A percentile compares a stretch with the other conserved stretches of the same genome.
Conservation (phyloP, 2,797 vertebrate genomes). For the Tamandua tetradactyla region DNA sequence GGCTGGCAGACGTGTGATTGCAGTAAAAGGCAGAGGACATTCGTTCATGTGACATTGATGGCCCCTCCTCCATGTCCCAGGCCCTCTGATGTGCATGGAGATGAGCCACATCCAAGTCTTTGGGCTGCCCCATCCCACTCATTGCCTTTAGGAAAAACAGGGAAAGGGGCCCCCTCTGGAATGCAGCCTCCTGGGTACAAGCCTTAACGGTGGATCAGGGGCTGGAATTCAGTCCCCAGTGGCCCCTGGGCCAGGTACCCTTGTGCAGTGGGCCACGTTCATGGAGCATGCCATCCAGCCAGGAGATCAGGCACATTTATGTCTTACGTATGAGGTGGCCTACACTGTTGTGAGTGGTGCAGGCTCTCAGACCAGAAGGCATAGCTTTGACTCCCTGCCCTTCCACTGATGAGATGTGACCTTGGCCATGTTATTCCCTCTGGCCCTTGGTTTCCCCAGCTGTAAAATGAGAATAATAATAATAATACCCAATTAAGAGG, state of each 20-base stretch:
- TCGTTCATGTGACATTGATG: neutral
- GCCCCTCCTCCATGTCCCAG: accelerated
- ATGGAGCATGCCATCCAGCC: neutral
- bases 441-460: neutral
- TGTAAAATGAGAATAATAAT: neutral
- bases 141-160: neutral
- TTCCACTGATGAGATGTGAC: neutral
- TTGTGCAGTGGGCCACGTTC: accelerated
- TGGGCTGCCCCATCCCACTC: neutral
- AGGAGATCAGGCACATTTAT: accelerated
- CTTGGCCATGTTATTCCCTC: accelerated
- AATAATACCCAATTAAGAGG: neutral
- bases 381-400: neutral
- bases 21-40: neutral
- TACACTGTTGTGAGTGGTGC: neutral
- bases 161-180: too few species aligned
- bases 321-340: accelerated
- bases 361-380: too few species aligned
- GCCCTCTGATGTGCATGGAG: too few species aligned
- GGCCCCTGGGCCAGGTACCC: neutral
- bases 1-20: accelerated
- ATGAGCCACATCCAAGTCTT: too few species aligned
- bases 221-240: neutral
- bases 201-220: neutral
- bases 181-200: neutral